Percentiles rank a stretch among this genome's conserved stretches.
phyloP scores from a whole-genome alignment of 2,888 invertebrate genomes.

The Prosapia bicincta region DNA sequence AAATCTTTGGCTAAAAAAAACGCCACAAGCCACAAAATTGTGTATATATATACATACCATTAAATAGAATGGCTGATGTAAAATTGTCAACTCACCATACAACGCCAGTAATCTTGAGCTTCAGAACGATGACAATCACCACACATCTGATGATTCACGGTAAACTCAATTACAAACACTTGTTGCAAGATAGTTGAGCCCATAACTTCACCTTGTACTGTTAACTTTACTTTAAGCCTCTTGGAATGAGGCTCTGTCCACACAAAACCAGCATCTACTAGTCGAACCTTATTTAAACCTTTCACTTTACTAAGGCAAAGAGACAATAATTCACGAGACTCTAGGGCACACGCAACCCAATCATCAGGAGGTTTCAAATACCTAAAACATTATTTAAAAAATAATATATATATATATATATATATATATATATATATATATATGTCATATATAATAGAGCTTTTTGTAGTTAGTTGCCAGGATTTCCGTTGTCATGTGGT shows the following conservation, averaged over 20 bases:
- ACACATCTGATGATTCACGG: constrained; percentile 92
- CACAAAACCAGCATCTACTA: constrained; percentile 94
- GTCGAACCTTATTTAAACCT: constrained; percentile 81
- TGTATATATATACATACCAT: too few species aligned
- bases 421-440: too few species aligned
- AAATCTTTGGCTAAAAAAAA: too few species aligned
- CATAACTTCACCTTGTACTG: constrained; percentile 92
- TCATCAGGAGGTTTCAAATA: constrained; percentile 90
- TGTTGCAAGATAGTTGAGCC: constrained; percentile 91
- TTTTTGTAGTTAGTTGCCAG: too few species aligned
- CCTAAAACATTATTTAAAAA: too few species aligned
- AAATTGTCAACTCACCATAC: constrained; percentile 60
- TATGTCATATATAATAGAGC: too few species aligned
- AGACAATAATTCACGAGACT: constrained; percentile 84
- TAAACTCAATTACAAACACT: constrained; percentile 92
- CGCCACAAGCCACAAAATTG: too few species aligned
- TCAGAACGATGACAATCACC: constrained; percentile 95
- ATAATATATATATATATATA: not conserved
- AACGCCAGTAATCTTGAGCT: constrained; percentile 97
- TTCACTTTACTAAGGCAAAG: constrained; percentile 91
- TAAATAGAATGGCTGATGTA: too few species aligned
- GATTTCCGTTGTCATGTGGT: too few species aligned
- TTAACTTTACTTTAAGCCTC: constrained; percentile 90
- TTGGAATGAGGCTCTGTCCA: constrained; percentile 99
- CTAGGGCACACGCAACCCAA: constrained; percentile 82